phyloP scores from a whole-genome alignment of 1,140 invertebrate species.

The Heliothis subflexa region DNA sequence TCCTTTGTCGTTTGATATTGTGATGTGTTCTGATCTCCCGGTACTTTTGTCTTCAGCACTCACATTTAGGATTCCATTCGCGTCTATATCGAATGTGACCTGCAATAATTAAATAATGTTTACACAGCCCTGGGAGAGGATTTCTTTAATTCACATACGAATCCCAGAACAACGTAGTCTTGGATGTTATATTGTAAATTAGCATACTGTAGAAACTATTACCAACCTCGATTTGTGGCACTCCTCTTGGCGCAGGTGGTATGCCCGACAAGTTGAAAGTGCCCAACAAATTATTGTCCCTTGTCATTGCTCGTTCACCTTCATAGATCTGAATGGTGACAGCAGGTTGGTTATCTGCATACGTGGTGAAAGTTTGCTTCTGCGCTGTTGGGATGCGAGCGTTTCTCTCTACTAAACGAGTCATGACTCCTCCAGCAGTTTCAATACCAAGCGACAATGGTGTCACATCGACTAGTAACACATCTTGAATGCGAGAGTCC shows the following conservation, averaged over 20 bases:
- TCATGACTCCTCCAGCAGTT: conserved; percentile 90
- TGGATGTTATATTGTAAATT: neutral
- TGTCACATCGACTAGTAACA: conserved; percentile 90
- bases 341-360: conserved; percentile 90
- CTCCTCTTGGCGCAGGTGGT: conserved; percentile 88
- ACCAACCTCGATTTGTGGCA: conserved; percentile 88
- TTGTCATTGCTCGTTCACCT: conserved; percentile 92
- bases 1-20: conserved; percentile 97
- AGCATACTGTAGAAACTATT: neutral
- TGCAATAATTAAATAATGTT: conserved; percentile 73
- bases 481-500: conserved; percentile 91
- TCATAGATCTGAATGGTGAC: conserved; percentile 93
- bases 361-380: conserved; percentile 89
- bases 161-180: neutral
- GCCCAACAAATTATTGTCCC: conserved; percentile 93
- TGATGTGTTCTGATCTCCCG: conserved; percentile 91
- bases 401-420: conserved; percentile 89
- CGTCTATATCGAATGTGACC: conserved; percentile 93
- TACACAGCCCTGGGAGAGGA: neutral
- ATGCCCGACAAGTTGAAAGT: conserved; percentile 92
- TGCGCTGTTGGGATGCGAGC: conserved; percentile 90
- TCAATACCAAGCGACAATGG: conserved; percentile 91
- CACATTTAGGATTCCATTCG: conserved; percentile 93
- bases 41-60: conserved; percentile 92
- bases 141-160: neutral